Base-by-base conservation (phyloP, 2,113 vertebrate species). In the Euleptes europaea region DNA sequence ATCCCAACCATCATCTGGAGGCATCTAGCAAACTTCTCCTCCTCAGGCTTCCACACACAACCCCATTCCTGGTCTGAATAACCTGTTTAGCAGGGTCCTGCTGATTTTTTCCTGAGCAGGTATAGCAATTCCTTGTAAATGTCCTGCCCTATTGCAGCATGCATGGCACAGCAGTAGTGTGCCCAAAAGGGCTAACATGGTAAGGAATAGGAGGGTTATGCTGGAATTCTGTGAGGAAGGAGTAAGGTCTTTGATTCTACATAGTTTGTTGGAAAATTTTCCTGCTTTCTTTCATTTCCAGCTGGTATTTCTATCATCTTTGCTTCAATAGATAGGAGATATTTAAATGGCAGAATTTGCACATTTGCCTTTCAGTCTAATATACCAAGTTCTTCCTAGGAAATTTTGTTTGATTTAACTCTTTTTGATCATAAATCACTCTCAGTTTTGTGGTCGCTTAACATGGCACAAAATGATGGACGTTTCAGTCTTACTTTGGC, bases 391-490 rank as follows among this genome's bases (percentile, higher is more conserved):
- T 65, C 44, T 82, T 75, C 28, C 49, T 88, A 3, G 40, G 47
- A 63, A 21, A 57, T 38, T 77, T 72, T 44, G 3, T 78, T 83
- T 28, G 26, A 1, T 65, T 90, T 89, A 89, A 84, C 40, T 76
- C 35, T 51, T 80, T 71, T 44, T 78, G 70, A 28, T 26, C 42
- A 66, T 65, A 63, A 57, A 76, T 70, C 47, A 66, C 33, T 51
- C 31, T 65, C 21, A 2, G 44, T 8, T 84, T 66, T 54, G 35
- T 21, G 44, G 69, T 66, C 6, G 79, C 15, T 21, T 54, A 78
- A 14, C 10, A 82, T 83, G 17, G 2, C 66, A 23, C 69, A 66
- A n/a, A 76, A 75, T 4, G 40, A 28, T 44, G 28, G 54, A 66
- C 10, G 51, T 0, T 31, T 86, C 83, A 84, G 21, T 6, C 35